These are phyloP conservation scores for Calephelis nemesis DNA, from an alignment of 1,140 invertebrate genomes.

Conservation along the genomic window DNA sequence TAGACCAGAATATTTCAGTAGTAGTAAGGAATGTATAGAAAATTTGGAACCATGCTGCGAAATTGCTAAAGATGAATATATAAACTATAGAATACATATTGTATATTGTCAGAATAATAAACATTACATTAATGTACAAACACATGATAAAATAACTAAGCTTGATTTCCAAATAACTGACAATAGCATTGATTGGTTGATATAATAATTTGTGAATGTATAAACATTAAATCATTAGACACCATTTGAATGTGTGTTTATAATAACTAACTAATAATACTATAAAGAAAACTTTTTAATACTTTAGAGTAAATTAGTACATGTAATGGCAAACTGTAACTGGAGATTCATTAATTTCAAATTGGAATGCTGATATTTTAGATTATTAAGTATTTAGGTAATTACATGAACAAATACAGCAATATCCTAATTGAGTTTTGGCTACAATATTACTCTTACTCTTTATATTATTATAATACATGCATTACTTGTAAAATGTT, in stretches of 20 bases:
- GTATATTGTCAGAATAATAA: conserved; percentile 29
- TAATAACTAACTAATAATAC: too few species aligned
- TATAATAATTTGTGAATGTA: conserved; percentile 29
- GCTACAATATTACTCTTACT: too few species aligned
- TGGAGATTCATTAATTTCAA: too few species aligned
- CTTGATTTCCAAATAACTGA: conserved; percentile 33
- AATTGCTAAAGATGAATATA: conserved; percentile 32
- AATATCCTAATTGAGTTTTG: too few species aligned
- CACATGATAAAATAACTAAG: conserved; percentile 34
- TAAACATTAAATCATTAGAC: neutral
- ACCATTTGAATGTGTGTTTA: neutral
- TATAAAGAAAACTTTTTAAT: too few species aligned
- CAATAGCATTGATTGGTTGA: conserved; percentile 39
- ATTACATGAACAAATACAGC: too few species aligned
- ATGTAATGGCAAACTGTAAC: too few species aligned
- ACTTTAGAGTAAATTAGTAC: too few species aligned
- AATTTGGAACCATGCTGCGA: conserved; percentile 45
- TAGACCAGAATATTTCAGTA: conserved; percentile 60
- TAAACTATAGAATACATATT: conserved; percentile 55
- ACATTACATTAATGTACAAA: conserved; percentile 42
- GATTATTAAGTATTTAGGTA: too few species aligned
- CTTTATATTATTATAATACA: too few species aligned
- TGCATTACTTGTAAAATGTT: too few species aligned
- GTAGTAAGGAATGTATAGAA: conserved; percentile 49
- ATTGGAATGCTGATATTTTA: too few species aligned